Evolutionary conservation across 2,113 vertebrate species (phyloP).

Genomic region (Percina caprodes): DNA sequence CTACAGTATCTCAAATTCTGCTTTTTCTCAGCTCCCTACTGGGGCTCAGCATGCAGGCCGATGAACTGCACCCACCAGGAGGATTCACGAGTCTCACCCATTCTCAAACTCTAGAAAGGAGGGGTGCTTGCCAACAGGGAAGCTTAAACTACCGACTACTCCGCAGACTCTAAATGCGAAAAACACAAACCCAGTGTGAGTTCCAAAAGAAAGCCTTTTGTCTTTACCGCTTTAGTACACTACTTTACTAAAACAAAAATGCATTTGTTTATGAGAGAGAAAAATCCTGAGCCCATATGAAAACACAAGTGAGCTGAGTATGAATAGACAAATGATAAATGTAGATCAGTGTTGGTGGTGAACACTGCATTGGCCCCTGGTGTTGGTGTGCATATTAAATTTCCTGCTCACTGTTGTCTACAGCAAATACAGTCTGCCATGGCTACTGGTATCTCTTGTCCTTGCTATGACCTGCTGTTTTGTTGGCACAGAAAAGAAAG

Average conservation of each 20-base stretch:
- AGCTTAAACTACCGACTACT: constrained; percentile 21
- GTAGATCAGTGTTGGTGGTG: constrained; percentile 18
- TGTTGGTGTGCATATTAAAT: constrained; percentile 53
- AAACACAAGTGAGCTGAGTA: constrained; percentile 11
- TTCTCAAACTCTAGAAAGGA: constrained; percentile 35
- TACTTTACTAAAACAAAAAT: constrained; percentile 7
- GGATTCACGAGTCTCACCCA: constrained; percentile 47
- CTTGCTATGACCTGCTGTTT: constrained; percentile 69
- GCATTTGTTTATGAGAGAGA: not conserved
- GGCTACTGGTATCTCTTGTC: constrained; percentile 53
- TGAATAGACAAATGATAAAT: constrained; percentile 43
- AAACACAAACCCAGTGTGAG: constrained; percentile 5
- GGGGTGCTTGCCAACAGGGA: constrained; percentile 36
- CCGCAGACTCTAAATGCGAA: constrained; percentile 30
- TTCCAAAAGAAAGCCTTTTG: constrained; percentile 10
- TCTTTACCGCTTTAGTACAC: not conserved
- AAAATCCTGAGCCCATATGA: constrained; percentile 4
- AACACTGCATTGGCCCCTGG: constrained; percentile 26
- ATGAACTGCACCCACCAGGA: constrained; percentile 58
- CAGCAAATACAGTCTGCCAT: constrained; percentile 49
- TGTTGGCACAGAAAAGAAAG: constrained; percentile 58
- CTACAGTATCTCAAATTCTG: constrained; percentile 29
- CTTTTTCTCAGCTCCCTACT: constrained; percentile 39
- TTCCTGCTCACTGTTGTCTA: constrained; percentile 48
- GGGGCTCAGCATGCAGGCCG: constrained; percentile 36